Evolutionary conservation across 1,140 invertebrate genomes (phyloP).

Genomic region (Ostrea denselamellosa): DNA sequence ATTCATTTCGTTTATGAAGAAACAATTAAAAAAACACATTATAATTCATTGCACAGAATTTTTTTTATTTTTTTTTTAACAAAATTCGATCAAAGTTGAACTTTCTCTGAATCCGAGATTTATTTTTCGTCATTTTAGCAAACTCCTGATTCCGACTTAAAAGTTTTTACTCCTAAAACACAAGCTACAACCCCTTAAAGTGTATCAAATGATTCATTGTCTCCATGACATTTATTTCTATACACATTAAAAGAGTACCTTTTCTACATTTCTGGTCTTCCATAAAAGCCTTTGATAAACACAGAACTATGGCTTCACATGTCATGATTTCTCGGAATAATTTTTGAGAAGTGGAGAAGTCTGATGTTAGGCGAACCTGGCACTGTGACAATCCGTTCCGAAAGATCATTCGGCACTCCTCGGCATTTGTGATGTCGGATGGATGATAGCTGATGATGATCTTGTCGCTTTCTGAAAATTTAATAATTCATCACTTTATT

Average conservation of each 20-base stretch:
- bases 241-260: background rate
- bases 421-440: background rate
- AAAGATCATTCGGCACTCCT: background rate
- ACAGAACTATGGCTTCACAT: background rate
- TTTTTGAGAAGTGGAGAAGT: background rate
- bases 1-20: background rate
- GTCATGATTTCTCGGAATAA: background rate
- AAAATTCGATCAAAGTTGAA: no score
- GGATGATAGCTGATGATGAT: constrained; percentile 17
- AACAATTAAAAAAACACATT: no score
- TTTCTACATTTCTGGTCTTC: constrained; percentile 10
- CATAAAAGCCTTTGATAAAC: constrained; percentile 11
- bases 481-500: background rate
- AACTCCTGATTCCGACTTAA: no score
- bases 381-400: background rate
- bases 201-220: background rate
- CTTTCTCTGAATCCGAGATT: no score
- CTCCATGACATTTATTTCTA: no score
- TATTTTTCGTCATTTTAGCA: no score
- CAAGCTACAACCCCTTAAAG: no score
- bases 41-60: no score
- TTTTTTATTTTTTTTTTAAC: no score
- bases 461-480: background rate
- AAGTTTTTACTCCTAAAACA: no score
- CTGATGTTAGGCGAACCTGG: background rate